Conservation (phyloP, 2,888 invertebrate species). For the Brassicogethes aeneus region DNA sequence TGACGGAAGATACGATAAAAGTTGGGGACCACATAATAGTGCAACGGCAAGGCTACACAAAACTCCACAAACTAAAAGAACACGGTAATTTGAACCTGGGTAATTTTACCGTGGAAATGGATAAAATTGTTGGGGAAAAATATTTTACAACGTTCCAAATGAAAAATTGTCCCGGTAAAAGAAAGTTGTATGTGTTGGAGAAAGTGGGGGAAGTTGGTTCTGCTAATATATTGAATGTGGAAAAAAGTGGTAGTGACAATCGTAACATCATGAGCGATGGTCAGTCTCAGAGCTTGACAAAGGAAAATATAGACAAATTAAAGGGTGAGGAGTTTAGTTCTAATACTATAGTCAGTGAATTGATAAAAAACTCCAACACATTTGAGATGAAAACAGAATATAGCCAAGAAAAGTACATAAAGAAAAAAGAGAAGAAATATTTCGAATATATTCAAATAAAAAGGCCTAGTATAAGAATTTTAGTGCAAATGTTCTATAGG, state of each 20-base stretch:
- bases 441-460: slow-evolving; percentile 72
- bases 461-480: slow-evolving; percentile 70
- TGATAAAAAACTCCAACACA: slow-evolving; percentile 86
- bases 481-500: slow-evolving; percentile 76
- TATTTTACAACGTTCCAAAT: slow-evolving; percentile 71
- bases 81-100: slow-evolving; percentile 58
- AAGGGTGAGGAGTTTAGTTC: slow-evolving; percentile 69
- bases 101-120: slow-evolving; percentile 59
- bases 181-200: slow-evolving; percentile 45
- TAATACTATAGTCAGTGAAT: slow-evolving; percentile 72
- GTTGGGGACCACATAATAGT: slow-evolving; percentile 66
- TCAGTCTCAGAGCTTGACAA: slow-evolving; percentile 72
- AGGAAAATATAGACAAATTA: slow-evolving; percentile 73
- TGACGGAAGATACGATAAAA: slow-evolving; percentile 41
- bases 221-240: slow-evolving; percentile 52
- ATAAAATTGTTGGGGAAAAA: slow-evolving; percentile 56
- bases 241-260: slow-evolving; percentile 70
- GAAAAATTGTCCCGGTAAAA: slow-evolving; percentile 49
- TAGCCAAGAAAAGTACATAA: slow-evolving; percentile 88
- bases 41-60: slow-evolving; percentile 68
- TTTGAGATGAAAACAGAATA: slow-evolving; percentile 87
- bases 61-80: slow-evolving; percentile 62
- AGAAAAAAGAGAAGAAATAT: slow-evolving; percentile 93
- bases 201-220: slow-evolving; percentile 49
- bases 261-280: slow-evolving; percentile 72